phyloP scores from a whole-genome alignment of 2,797 vertebrate species.

The Linurgus olivaceus region DNA sequence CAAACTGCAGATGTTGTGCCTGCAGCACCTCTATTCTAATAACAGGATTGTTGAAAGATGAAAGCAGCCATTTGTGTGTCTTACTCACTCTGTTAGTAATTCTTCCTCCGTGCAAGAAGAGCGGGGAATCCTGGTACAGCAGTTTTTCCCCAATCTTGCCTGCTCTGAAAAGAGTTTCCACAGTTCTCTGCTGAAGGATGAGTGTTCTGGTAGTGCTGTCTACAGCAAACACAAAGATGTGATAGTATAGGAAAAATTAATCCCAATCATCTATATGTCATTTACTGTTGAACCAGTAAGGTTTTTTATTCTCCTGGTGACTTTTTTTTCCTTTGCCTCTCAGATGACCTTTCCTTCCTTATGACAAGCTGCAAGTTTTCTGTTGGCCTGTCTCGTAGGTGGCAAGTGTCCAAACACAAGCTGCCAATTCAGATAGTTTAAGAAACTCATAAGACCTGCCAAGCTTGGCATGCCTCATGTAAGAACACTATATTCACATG shows the following conservation, averaged over 20 bases:
- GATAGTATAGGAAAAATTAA: background rate
- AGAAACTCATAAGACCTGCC: background rate
- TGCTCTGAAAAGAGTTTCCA: background rate
- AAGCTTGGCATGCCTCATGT: background rate
- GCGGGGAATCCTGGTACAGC: background rate
- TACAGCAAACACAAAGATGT: background rate
- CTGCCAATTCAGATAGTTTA: background rate
- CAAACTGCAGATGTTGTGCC: slow-evolving; percentile 67
- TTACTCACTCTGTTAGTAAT: slow-evolving; percentile 2
- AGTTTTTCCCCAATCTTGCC: background rate
- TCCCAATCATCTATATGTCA: background rate
- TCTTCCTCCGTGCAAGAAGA: background rate
- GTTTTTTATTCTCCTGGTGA: background rate
- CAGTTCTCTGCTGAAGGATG: background rate
- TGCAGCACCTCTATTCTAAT: slow-evolving; percentile 62
- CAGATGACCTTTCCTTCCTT: background rate
- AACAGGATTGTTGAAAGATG: slow-evolving; percentile 62
- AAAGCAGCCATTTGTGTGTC: slow-evolving; percentile 38
- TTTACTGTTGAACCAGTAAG: background rate
- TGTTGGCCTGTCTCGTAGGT: background rate
- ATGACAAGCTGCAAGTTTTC: background rate
- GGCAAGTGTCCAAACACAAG: background rate
- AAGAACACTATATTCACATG: background rate
- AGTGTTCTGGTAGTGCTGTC: background rate
- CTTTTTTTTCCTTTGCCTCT: background rate